Conservation (phyloP, 2,888 invertebrate genomes). For the Perizoma flavofasciatum region DNA sequence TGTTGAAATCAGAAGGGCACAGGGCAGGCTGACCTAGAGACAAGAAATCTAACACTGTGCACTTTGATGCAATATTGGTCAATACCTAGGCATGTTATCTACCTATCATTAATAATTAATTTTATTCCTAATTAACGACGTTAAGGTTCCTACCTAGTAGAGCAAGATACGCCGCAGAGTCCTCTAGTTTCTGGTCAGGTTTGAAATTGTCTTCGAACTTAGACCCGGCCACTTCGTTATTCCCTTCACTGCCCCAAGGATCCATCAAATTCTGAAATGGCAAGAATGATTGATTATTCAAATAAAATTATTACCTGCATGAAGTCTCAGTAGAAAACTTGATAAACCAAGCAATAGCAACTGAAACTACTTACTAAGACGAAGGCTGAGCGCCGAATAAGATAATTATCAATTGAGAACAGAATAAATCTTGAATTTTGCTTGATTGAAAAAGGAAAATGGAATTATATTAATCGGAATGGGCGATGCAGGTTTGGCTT, state of each 20-base stretch:
- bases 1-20: constrained; percentile 17
- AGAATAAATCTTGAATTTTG: constrained; percentile 24
- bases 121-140: constrained; percentile 9
- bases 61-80: constrained; percentile 30
- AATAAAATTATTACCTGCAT: background rate
- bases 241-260: constrained; percentile 75
- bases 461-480: background rate
- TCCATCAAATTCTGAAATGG: constrained; percentile 73
- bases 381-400: constrained; percentile 43
- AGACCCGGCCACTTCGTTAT: constrained; percentile 51
- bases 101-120: background rate
- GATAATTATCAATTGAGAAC: constrained; percentile 19
- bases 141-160: constrained; percentile 82
- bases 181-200: constrained; percentile 78
- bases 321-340: background rate
- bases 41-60: constrained; percentile 7
- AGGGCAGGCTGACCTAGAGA: constrained; percentile 1
- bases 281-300: background rate
- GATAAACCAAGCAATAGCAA: background rate
- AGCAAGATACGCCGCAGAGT: constrained; percentile 87
- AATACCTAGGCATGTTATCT: background rate
- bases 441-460: background rate
- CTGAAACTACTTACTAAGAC: constrained; percentile 44
- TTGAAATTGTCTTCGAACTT: constrained; percentile 85
- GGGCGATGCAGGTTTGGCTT: background rate